Evolutionary conservation across 2,888 invertebrate genomes (phyloP).

Genomic region (Buathra laborator): DNA sequence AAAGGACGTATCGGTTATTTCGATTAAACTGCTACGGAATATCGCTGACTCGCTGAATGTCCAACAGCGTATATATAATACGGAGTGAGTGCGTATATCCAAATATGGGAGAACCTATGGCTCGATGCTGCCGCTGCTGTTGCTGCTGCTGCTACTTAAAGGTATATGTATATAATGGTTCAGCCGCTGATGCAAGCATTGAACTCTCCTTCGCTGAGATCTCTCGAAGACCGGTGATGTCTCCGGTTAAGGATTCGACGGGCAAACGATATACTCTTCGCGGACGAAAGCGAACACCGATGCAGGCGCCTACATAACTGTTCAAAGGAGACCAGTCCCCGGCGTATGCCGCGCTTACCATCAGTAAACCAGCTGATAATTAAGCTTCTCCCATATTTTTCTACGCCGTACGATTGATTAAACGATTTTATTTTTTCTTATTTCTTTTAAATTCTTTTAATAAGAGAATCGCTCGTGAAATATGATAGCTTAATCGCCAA

Average conservation of each 20-base stretch:
- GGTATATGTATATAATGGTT: conserved; percentile 6
- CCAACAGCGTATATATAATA: neutral
- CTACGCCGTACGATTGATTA: neutral
- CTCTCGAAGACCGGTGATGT: conserved; percentile 73
- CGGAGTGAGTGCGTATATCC: neutral
- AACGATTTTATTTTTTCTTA: neutral
- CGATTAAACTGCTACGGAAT: conserved; percentile 29
- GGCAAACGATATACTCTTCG: conserved; percentile 39
- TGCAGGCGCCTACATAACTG: conserved; percentile 68
- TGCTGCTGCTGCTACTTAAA: conserved; percentile 2
- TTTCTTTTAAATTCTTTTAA: neutral
- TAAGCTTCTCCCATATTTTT: conserved; percentile 9
- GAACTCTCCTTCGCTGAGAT: conserved; percentile 76
- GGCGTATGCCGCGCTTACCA: conserved; percentile 7
- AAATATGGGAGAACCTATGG: conserved; percentile 18
- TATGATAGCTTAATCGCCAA: neutral
- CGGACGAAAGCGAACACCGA: conserved; percentile 55
- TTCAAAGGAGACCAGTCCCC: conserved; percentile 40
- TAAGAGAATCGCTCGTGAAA: neutral
- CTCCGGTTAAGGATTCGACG: conserved; percentile 76
- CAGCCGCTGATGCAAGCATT: conserved; percentile 81
- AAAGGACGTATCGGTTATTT: conserved; percentile 16
- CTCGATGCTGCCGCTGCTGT: neutral
- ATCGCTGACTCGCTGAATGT: conserved; percentile 26
- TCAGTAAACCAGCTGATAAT: conserved; percentile 21